Evolutionary conservation across 2,888 invertebrate genomes (phyloP), one percentile per base, ranked within the genome.

Genomic region (Latrodectus elegans): DNA sequence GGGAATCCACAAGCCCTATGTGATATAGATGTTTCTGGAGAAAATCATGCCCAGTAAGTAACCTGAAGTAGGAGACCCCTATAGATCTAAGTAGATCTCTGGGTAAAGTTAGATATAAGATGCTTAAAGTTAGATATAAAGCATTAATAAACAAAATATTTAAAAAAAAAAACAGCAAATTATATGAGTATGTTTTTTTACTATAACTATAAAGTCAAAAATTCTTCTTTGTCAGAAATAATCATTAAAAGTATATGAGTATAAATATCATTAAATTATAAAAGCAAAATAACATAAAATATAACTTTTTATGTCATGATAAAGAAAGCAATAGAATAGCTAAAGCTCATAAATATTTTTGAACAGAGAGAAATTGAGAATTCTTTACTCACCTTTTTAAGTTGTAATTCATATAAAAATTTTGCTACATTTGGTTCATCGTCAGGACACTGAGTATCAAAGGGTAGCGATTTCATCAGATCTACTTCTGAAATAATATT

Each of bases 331-430:
- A 49, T 72, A 15, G 14, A 52, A 10, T 52, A 52, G 17, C 12
- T 72, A 72, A 72, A 22, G 22, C 22, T 22, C 22, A 22, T 22
- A 22, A 22, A 22, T 22, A 15, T 60, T 60, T 60, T 22, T n/a
- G n/a, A n/a, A 60, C 8, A 60, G 12, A 60, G 4, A 60, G 3
- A 14, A 55, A 55, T 15, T 15, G 15, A 55, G 55, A 55, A 0
- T 14, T 6, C 55, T 3, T 55, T 11, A 55, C 3, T 88, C 88
- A 93, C 93, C 92, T 97, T 96, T 92, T 97, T 96, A 74, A 98
- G 92, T 91, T 96, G 95, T 89, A 95, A 96, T 91, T 95, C 95
- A 92, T 98, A 98, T 8, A 97, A 93, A 84, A 95, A 94, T 67
- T 94, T 94, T 38, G 97, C 93, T 49, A 97, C 92, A 84, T 96